phyloP scores from a whole-genome alignment of 2,797 vertebrate genomes.

The Sorex maritimensis region DNA sequence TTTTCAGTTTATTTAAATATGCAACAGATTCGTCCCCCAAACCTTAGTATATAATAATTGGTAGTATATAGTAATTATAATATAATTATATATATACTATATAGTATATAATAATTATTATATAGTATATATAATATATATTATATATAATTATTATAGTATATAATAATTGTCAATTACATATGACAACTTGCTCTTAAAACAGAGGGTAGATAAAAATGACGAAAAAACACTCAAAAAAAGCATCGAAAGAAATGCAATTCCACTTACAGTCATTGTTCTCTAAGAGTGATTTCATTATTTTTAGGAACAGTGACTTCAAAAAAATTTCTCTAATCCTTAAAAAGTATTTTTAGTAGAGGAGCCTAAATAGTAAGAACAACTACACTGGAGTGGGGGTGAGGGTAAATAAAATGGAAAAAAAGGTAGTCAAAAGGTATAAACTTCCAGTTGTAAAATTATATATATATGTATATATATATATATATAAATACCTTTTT shows the following conservation, averaged over 20 bases:
- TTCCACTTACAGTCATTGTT: slow-evolving; percentile 13
- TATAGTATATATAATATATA: too few relatives aligned
- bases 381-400: background rate
- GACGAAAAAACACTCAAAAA: slow-evolving; percentile 11
- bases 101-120: too few relatives aligned
- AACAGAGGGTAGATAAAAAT: background rate
- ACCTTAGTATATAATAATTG: background rate
- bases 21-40: slow-evolving; percentile 56
- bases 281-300: slow-evolving; percentile 17
- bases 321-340: slow-evolving; percentile 17
- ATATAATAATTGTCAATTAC: background rate
- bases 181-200: slow-evolving; percentile 65
- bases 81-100: too few relatives aligned
- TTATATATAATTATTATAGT: too few relatives aligned
- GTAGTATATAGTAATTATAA: too few relatives aligned
- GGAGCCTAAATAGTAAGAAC: background rate
- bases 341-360: slow-evolving; percentile 39
- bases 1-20: slow-evolving; percentile 61
- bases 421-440: background rate
- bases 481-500: background rate
- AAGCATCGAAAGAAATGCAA: slow-evolving; percentile 56
- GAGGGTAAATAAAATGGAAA: background rate
- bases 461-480: background rate
- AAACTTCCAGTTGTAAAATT: slow-evolving; percentile 18
- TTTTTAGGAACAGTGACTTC: slow-evolving; percentile 55